phyloP scores from a whole-genome alignment of 2,113 vertebrate species.

The Rhipidura dahli region DNA sequence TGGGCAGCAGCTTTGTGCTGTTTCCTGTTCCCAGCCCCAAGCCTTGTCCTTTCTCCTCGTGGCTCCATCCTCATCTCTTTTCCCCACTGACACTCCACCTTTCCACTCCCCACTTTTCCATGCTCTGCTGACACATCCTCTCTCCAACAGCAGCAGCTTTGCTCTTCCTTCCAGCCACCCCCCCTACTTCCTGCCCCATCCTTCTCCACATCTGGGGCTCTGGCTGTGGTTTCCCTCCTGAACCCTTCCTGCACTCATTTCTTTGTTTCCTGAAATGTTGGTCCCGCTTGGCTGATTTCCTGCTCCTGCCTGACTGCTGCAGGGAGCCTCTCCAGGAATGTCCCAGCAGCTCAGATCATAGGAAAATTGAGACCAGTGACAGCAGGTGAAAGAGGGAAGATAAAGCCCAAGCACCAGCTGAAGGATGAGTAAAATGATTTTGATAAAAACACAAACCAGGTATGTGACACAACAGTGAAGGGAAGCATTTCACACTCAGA shows the following conservation, averaged over 20 bases:
- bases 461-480: background rate
- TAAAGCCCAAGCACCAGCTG: background rate
- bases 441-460: background rate
- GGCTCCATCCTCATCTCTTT: background rate
- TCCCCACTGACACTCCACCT: background rate
- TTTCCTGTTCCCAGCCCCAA: background rate
- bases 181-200: background rate
- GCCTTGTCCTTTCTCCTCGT: background rate
- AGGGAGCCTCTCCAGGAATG: background rate
- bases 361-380: background rate
- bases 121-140: background rate
- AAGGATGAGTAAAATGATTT: background rate
- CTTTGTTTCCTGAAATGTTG: background rate
- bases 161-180: background rate
- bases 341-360: background rate
- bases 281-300: background rate
- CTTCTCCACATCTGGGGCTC: background rate
- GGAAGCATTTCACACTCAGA: background rate
- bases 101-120: background rate
- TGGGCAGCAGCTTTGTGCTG: background rate
- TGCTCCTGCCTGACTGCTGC: background rate
- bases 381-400: background rate
- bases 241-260: background rate
- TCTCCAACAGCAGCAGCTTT: background rate
- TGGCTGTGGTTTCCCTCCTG: background rate